Conservation (phyloP, 1,140 invertebrate genomes). For the Hermatobates lingyangjiaoensis region DNA sequence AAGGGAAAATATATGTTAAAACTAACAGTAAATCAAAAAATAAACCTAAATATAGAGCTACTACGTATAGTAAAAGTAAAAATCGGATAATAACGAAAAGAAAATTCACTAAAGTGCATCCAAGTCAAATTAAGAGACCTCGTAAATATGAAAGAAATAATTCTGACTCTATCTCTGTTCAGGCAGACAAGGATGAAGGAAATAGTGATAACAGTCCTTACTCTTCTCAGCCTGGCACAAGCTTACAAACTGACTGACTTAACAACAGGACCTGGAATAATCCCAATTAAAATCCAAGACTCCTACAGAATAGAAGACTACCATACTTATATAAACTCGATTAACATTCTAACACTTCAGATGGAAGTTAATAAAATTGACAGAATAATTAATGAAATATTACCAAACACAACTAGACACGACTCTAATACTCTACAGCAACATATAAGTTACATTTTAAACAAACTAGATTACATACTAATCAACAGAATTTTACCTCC, state of each 20-base stretch:
- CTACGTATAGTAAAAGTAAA: neutral
- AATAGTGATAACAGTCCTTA: neutral
- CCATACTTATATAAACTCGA: neutral
- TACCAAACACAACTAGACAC: neutral
- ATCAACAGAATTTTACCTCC: neutral
- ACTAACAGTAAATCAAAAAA: neutral
- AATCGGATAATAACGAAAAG: neutral
- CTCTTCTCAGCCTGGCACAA: neutral
- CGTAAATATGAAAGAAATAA: neutral
- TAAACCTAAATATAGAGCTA: slow-evolving; percentile 1
- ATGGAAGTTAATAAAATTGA: neutral
- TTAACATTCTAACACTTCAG: neutral
- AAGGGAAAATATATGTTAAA: neutral
- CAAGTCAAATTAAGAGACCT: neutral
- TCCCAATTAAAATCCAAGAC: neutral
- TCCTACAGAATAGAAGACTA: neutral
- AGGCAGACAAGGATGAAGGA: neutral
- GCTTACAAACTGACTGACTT: neutral
- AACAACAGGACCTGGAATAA: neutral
- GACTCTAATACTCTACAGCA: neutral
- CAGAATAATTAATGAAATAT: neutral
- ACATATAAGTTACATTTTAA: neutral
- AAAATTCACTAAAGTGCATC: neutral
- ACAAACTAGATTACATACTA: neutral
- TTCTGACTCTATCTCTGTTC: neutral